Percentiles rank a stretch among this genome's conserved stretches.
Conservation (phyloP, 2,888 invertebrate species). For the Nasonia oneida region DNA sequence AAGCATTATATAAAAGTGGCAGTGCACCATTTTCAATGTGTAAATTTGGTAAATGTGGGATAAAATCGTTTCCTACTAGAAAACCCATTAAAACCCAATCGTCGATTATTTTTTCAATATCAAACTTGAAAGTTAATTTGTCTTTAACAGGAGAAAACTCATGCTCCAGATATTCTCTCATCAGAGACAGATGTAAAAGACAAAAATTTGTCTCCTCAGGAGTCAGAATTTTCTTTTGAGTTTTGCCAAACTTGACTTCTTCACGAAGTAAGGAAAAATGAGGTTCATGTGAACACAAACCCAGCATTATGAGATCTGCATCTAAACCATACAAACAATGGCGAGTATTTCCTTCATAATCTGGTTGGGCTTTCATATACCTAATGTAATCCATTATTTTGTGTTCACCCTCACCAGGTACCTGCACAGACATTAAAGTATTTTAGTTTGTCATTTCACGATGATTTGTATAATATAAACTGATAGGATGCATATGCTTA, state of each 20-base stretch:
- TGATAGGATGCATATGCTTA: constrained; percentile 74
- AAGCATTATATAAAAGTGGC: constrained; percentile 91
- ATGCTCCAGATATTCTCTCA: constrained; percentile 95
- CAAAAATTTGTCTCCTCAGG: constrained; percentile 96
- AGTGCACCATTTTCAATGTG: constrained; percentile 95
- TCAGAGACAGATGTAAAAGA: constrained; percentile 93
- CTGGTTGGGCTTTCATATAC: constrained; percentile 89
- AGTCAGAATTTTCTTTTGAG: constrained; percentile 83
- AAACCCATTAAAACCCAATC: constrained; percentile 99
- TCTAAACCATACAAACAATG: constrained; percentile 99
- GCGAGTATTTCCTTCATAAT: constrained; percentile 93
- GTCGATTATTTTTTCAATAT: constrained; percentile 95
- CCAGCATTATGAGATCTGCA: constrained; percentile 98
- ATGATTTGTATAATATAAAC: constrained; percentile 32
- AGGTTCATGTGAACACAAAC: constrained; percentile 96
- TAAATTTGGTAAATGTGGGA: constrained; percentile 96
- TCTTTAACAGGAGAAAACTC: constrained; percentile 90
- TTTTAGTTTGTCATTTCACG: constrained; percentile 4
- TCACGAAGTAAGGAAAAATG: constrained; percentile 96
- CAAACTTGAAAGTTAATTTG: constrained; percentile 86
- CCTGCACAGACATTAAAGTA: constrained; percentile 79
- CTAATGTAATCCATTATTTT: constrained; percentile 99
- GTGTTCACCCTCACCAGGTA: constrained; percentile 98
- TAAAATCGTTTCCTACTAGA: constrained; percentile 98
- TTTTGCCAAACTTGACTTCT: constrained; percentile 91